phyloP scores from a whole-genome alignment of 2,113 vertebrate species.

The Halcyon senegalensis region DNA sequence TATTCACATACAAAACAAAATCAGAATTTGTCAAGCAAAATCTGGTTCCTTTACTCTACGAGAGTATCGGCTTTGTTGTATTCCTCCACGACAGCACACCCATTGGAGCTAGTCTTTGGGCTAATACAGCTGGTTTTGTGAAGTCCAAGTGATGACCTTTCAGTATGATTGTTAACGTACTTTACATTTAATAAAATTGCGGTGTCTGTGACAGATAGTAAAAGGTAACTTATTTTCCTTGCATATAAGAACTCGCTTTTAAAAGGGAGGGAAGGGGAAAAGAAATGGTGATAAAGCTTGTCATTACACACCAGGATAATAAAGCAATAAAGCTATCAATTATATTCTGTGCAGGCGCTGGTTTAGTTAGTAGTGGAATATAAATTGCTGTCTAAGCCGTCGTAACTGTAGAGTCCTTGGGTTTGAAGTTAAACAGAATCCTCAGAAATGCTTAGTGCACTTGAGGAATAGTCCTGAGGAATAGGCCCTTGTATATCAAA shows the following conservation, averaged over 20 bases:
- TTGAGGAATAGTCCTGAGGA: neutral
- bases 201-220: neutral
- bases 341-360: neutral
- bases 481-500: neutral
- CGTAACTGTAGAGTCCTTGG: neutral
- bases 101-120: neutral
- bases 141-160: neutral
- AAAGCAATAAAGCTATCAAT: constrained; percentile 10
- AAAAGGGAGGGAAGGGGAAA: neutral
- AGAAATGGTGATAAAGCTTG: neutral
- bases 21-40: neutral
- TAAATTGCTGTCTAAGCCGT: constrained; percentile 1
- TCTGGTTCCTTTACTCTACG: neutral
- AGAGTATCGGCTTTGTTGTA: neutral
- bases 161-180: neutral
- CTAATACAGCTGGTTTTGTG: neutral
- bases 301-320: neutral
- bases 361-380: neutral
- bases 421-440: constrained; percentile 24
- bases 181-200: neutral
- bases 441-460: neutral
- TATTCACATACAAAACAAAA: neutral
- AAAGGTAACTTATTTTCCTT: neutral
- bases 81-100: neutral
- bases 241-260: neutral